Conservation (phyloP, 2,113 vertebrate species). For the Salvator merianae region DNA sequence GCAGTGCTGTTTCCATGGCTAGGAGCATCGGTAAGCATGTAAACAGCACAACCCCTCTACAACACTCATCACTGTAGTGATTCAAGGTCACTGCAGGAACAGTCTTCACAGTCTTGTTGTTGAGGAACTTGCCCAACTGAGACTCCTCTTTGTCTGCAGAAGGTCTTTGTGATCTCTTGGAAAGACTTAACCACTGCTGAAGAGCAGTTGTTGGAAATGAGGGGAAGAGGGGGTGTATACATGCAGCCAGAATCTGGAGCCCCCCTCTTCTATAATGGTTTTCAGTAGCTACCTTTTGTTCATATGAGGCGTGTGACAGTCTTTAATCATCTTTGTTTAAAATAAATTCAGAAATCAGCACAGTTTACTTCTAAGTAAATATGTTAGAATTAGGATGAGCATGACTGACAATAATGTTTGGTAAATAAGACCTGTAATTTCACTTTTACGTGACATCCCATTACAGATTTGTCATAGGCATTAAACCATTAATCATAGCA, state of each 20-base stretch:
- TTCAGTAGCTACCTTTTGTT: neutral
- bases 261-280: neutral
- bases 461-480: too few relatives aligned
- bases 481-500: slow-evolving; percentile 38
- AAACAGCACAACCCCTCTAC: too few relatives aligned
- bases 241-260: neutral
- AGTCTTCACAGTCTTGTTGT: too few relatives aligned
- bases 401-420: neutral
- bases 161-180: too few relatives aligned
- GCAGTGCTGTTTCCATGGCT: too few relatives aligned
- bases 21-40: too few relatives aligned
- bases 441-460: neutral
- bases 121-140: too few relatives aligned
- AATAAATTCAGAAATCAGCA: neutral
- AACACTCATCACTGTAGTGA: too few relatives aligned
- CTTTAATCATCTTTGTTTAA: neutral
- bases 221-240: neutral
- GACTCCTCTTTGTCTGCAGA: too few relatives aligned
- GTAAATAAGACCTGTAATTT: neutral
- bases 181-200: neutral
- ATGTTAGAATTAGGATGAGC: neutral
- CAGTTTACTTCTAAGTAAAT: neutral
- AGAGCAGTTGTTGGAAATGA: neutral
- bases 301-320: neutral
- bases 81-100: too few relatives aligned